Conservation (phyloP, 2,797 vertebrate species). For the Sebastes iracundus region DNA sequence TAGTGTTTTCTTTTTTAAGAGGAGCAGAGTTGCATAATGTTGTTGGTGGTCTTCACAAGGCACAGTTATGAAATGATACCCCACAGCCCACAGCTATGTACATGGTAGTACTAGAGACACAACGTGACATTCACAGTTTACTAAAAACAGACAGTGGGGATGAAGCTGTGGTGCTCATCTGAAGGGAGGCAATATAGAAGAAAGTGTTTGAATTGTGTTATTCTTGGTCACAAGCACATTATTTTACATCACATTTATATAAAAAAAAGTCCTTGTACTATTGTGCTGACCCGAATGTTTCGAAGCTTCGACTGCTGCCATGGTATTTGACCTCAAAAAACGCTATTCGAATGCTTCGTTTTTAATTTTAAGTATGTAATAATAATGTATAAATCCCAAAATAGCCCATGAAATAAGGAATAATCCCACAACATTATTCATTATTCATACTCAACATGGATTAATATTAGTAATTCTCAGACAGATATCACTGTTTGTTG, state of each 20-base stretch:
- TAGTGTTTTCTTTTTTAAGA: constrained; percentile 3
- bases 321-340: too few species aligned
- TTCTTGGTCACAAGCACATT: neutral
- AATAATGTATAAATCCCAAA: too few species aligned
- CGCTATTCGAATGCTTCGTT: too few species aligned
- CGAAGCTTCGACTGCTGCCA: too few species aligned
- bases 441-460: too few species aligned
- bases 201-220: neutral
- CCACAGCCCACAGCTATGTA: constrained; percentile 62
- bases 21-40: constrained; percentile 72
- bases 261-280: neutral
- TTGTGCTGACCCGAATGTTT: too few species aligned
- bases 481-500: too few species aligned
- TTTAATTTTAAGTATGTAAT: too few species aligned
- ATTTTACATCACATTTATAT: neutral
- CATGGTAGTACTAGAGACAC: constrained; percentile 39
- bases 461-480: too few species aligned
- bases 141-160: constrained; percentile 35
- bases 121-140: constrained; percentile 58
- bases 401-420: too few species aligned
- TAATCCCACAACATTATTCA: too few species aligned
- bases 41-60: constrained; percentile 65
- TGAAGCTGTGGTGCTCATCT: constrained; percentile 28
- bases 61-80: constrained; percentile 74
- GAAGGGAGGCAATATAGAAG: neutral